These are phyloP conservation scores for Yasuhikotakia modesta DNA, from an alignment of 2,797 vertebrate species.

Conservation along the genomic window DNA sequence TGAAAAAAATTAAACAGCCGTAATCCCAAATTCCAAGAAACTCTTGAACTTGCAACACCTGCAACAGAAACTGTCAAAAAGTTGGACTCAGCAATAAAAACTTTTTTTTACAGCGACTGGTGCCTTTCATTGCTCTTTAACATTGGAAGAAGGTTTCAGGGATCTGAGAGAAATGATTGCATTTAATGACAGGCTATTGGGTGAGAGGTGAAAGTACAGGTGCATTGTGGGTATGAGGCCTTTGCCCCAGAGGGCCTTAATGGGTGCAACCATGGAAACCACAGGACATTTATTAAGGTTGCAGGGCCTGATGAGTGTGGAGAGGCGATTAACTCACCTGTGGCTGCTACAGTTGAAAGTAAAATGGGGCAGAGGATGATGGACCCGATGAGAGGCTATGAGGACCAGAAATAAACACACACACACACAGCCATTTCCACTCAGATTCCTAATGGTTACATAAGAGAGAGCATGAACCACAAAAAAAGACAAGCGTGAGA, in stretches of 20 bases:
- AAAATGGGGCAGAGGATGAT: slow-evolving; percentile 51
- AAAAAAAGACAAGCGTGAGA: slow-evolving; percentile 43
- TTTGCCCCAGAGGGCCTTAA: slow-evolving; percentile 46
- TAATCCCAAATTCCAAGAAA: neutral
- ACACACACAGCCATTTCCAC: slow-evolving; percentile 51
- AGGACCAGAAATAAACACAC: slow-evolving; percentile 51
- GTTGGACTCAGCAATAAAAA: too few species aligned
- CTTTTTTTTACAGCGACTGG: neutral
- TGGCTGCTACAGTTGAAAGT: slow-evolving; percentile 42
- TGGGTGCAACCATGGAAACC: slow-evolving; percentile 52
- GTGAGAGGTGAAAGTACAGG: slow-evolving; percentile 15
- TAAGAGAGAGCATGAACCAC: slow-evolving; percentile 36
- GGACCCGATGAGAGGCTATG: slow-evolving; percentile 48
- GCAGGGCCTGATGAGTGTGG: slow-evolving; percentile 48
- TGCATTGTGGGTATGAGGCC: slow-evolving; percentile 45
- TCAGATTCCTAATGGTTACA: slow-evolving; percentile 47
- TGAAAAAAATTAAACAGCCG: neutral
- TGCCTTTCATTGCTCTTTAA: slow-evolving; percentile 3
- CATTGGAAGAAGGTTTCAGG: neutral
- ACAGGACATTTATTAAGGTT: slow-evolving; percentile 48
- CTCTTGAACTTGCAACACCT: neutral
- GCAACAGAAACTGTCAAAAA: neutral
- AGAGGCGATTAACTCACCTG: slow-evolving; percentile 57
- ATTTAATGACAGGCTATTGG: slow-evolving; percentile 41
- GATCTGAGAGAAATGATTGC: neutral